These are phyloP conservation scores for Selenia dentaria DNA, from an alignment of 2,888 invertebrate species.

Conservation along the genomic window DNA sequence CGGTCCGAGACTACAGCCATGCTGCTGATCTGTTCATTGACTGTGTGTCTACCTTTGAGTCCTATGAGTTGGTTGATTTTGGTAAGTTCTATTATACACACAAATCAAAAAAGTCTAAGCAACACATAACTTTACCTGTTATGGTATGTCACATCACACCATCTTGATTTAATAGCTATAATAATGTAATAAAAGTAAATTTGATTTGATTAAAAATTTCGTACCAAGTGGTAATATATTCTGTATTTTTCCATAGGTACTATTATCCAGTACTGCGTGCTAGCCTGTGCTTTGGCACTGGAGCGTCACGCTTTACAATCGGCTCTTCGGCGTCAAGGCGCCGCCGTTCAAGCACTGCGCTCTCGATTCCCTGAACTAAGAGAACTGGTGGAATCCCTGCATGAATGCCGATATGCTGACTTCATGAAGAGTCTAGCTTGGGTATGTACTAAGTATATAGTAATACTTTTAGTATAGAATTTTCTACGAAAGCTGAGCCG, in stretches of 20 bases:
- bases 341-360: constrained; percentile 91
- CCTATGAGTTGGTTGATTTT: constrained; percentile 99
- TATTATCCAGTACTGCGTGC: constrained; percentile 84
- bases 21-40: constrained; percentile 98
- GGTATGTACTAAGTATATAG: too few species aligned
- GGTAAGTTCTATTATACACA: constrained; percentile 89
- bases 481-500: too few species aligned
- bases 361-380: constrained; percentile 86
- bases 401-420: constrained; percentile 96
- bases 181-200: too few species aligned
- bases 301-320: constrained; percentile 82
- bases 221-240: too few species aligned
- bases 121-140: too few species aligned
- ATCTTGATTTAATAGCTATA: too few species aligned
- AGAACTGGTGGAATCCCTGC: constrained; percentile 90
- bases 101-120: too few species aligned
- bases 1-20: constrained; percentile 97
- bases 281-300: constrained; percentile 83
- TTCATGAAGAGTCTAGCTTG: constrained; percentile 87
- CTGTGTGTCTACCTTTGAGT: constrained; percentile 99
- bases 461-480: too few species aligned
- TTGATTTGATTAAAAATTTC: too few species aligned
- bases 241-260: constrained; percentile 65
- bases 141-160: too few species aligned
- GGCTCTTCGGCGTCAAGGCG: constrained; percentile 83